Conservation (phyloP, 2,797 vertebrate species). For the Tiaroga cobitis region DNA sequence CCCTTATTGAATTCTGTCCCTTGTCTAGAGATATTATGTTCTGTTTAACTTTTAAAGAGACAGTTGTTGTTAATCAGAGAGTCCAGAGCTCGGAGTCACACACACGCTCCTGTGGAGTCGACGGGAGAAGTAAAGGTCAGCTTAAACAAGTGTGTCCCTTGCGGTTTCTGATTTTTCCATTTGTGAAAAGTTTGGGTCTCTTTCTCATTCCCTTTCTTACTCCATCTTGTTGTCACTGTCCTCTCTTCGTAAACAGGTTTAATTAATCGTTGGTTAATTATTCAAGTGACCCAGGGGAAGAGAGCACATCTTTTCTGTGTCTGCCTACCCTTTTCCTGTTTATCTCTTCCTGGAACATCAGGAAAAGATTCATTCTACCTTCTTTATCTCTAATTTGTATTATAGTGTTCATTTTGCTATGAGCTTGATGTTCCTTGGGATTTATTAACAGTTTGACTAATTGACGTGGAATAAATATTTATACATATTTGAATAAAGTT, state of each 20-base stretch:
- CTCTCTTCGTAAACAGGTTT: constrained; percentile 75
- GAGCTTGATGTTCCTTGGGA: neutral
- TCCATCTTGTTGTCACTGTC: constrained; percentile 64
- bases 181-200: constrained; percentile 40
- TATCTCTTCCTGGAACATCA: neutral
- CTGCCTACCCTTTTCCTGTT: constrained; percentile 17
- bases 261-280: constrained; percentile 81
- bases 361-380: constrained; percentile 12
- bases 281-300: constrained; percentile 71
- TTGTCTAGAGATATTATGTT: constrained; percentile 6
- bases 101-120: neutral
- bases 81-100: constrained; percentile 4
- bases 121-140: constrained; percentile 56
- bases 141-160: constrained; percentile 48
- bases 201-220: constrained; percentile 29
- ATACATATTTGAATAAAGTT: neutral
- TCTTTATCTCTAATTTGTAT: neutral
- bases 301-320: constrained; percentile 55
- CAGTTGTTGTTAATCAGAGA: constrained; percentile 33
- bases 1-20: constrained; percentile 31
- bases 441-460: neutral
- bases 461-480: neutral
- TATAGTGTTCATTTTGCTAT: neutral
- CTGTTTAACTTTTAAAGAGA: constrained; percentile 40
- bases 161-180: constrained; percentile 42